A percentile compares a stretch with the other conserved stretches of the same genome.
These are phyloP conservation scores for Orius insidiosus DNA, from an alignment of 1,140 invertebrate species.

Conservation along the genomic window DNA sequence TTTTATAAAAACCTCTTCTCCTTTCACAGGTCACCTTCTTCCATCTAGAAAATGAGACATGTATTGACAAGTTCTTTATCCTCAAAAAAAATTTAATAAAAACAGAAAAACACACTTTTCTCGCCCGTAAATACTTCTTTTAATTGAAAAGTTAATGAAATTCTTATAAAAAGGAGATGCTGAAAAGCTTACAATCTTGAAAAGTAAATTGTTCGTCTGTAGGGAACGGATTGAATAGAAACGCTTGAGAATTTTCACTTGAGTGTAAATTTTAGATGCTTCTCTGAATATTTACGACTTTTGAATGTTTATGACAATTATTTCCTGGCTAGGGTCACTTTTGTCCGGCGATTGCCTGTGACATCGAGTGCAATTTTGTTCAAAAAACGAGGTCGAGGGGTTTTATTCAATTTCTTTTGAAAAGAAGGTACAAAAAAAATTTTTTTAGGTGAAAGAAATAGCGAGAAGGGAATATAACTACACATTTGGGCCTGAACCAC, in stretches of 20 bases:
- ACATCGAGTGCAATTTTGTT: no score
- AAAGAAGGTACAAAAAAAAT: neutral
- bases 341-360: no score
- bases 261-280: conserved; percentile 8
- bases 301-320: conserved; percentile 12
- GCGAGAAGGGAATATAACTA: conserved; percentile 67
- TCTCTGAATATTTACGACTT: conserved; percentile 5
- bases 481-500: conserved; percentile 50
- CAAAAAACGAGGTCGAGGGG: no score
- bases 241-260: no score
- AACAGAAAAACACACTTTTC: conserved; percentile 7
- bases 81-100: conserved; percentile 2
- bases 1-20: no score
- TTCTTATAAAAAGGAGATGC: neutral
- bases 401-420: no score
- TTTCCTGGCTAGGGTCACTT: no score
- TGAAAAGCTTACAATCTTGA: neutral
- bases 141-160: neutral
- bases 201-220: neutral
- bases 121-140: neutral
- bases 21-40: no score
- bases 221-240: no score
- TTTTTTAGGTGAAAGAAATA: conserved; percentile 50
- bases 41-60: no score
- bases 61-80: no score